Evolutionary conservation across 2,888 invertebrate species (phyloP).

Genomic region (Bedellia somnulentella): DNA sequence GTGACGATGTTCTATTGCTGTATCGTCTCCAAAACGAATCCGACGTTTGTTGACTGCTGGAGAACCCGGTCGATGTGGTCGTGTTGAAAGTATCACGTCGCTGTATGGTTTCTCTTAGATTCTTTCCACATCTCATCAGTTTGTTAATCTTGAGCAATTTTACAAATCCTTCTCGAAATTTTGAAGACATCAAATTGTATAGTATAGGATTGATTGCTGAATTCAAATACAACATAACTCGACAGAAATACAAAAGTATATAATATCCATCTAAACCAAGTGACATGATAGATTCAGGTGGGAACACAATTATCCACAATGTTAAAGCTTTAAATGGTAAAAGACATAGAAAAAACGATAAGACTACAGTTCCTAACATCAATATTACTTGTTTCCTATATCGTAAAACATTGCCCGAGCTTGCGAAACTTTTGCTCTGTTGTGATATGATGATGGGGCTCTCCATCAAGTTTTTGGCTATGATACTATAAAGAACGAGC

Average conservation of each 20-base stretch:
- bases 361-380: constrained; percentile 87
- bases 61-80: constrained; percentile 64
- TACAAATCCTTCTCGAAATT: constrained; percentile 82
- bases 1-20: constrained; percentile 52
- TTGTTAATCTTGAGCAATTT: constrained; percentile 61
- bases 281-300: constrained; percentile 66
- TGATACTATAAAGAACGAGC: constrained; percentile 80
- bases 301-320: constrained; percentile 82
- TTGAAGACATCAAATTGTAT: constrained; percentile 90
- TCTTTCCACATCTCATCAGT: constrained; percentile 40
- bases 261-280: constrained; percentile 82
- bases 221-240: constrained; percentile 87
- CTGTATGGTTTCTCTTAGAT: constrained; percentile 55
- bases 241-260: constrained; percentile 80
- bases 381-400: constrained; percentile 82
- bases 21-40: constrained; percentile 67
- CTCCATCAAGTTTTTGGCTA: constrained; percentile 82
- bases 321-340: constrained; percentile 87
- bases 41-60: constrained; percentile 59
- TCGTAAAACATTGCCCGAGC: constrained; percentile 62
- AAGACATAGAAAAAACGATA: constrained; percentile 88
- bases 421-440: constrained; percentile 43
- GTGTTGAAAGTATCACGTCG: constrained; percentile 69
- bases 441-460: constrained; percentile 73
- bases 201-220: constrained; percentile 90